phyloP scores from a whole-genome alignment of 2,113 vertebrate genomes.

The Halcyon malimbica region DNA sequence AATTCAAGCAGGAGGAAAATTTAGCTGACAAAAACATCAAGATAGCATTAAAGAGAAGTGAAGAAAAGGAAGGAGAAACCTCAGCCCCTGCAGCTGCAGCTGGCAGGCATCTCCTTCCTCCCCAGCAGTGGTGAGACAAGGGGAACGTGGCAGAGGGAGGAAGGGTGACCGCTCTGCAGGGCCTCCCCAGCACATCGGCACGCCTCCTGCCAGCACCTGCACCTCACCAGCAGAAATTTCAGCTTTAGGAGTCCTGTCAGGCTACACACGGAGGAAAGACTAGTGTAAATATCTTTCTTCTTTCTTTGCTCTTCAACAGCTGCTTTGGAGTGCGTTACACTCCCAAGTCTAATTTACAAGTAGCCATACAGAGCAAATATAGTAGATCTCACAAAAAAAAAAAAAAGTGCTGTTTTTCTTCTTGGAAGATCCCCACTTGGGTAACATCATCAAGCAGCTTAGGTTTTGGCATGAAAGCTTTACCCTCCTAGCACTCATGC shows the following conservation, averaged over 20 bases:
- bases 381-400: not conserved
- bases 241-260: not conserved
- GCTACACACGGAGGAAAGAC: not conserved
- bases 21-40: not conserved
- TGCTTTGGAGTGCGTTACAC: not conserved
- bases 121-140: fast-evolving
- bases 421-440: not conserved
- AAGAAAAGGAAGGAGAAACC: not conserved
- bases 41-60: not conserved
- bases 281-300: not conserved
- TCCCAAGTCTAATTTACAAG: not conserved
- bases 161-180: fast-evolving
- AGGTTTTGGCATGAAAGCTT: not conserved
- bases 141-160: not conserved
- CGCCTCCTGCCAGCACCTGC: fast-evolving
- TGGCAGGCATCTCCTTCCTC: not conserved
- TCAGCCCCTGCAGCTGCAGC: not conserved
- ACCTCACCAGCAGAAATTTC: not conserved
- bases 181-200: fast-evolving
- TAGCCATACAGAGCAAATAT: not conserved
- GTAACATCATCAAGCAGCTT: not conserved
- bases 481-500: fast-evolving
- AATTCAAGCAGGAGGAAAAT: not conserved
- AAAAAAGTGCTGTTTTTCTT: not conserved
- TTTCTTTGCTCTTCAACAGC: not conserved